phyloP scores from a whole-genome alignment of 2,797 vertebrate species.

The Glyptemys insculpta region DNA sequence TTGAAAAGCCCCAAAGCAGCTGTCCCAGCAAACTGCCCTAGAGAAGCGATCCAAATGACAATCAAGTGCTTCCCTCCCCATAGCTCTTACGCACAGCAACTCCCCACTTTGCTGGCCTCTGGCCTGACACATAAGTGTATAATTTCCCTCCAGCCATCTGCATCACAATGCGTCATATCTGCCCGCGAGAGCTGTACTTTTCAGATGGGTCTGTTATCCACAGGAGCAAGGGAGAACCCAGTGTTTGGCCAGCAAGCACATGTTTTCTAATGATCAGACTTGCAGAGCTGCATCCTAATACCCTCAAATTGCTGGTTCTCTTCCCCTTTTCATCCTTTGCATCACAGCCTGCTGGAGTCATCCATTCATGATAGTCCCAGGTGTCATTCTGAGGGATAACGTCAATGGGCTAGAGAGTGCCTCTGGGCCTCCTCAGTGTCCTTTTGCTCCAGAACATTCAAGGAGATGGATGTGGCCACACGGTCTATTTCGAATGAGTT shows the following conservation, averaged over 20 bases:
- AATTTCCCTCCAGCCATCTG: neutral
- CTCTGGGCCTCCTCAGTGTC: neutral
- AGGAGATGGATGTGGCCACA: too few species aligned
- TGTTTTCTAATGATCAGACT: neutral
- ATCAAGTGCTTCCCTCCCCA: neutral
- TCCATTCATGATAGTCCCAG: neutral
- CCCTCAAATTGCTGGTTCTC: neutral
- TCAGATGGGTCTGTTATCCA: neutral
- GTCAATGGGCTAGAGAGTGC: neutral
- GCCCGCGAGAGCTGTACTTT: neutral
- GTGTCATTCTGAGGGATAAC: neutral
- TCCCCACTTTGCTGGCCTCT: neutral
- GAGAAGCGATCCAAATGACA: neutral
- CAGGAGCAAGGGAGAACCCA: neutral
- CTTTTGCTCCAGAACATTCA: neutral
- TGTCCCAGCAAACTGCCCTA: neutral
- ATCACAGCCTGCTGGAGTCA: neutral
- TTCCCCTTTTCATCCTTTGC: neutral
- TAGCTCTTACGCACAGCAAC: neutral
- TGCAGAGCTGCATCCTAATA: neutral
- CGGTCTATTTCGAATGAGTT: neutral
- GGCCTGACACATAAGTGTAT: neutral
- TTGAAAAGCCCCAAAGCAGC: neutral
- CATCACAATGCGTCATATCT: neutral
- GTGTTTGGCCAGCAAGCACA: neutral